phyloP scores from a whole-genome alignment of 1,140 invertebrate genomes.

The Acromyrmex heyeri region DNA sequence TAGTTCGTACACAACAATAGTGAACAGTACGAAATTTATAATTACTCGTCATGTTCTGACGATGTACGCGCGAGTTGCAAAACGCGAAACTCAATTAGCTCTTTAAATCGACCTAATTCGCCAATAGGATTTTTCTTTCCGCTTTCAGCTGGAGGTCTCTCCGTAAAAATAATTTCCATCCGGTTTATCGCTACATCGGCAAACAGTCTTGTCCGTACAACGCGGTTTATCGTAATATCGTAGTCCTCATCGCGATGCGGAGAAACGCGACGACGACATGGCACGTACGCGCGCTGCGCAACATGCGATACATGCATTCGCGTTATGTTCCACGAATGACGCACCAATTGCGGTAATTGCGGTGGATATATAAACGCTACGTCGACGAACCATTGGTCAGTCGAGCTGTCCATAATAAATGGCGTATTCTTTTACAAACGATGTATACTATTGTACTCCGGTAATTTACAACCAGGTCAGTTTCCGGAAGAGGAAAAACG shows the following conservation, averaged over 20 bases:
- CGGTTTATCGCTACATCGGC: not conserved
- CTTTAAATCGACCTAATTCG: conserved; percentile 39
- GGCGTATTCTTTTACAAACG: conserved; percentile 51
- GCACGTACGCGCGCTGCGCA: conserved; percentile 9
- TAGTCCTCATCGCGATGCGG: not conserved
- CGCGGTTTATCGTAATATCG: conserved; percentile 20
- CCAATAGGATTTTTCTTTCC: not conserved
- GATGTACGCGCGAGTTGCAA: not conserved
- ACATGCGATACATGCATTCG: not conserved
- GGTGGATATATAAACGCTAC: not conserved
- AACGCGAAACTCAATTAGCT: conserved; percentile 25
- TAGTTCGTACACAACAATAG: conserved; percentile 7
- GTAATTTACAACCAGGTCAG: conserved; percentile 40
- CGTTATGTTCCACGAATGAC: conserved; percentile 18
- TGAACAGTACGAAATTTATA: conserved; percentile 19
- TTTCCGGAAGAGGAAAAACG: not conserved
- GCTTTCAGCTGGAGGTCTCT: not conserved
- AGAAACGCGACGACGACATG: no score
- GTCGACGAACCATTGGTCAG: conserved; percentile 6
- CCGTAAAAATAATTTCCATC: conserved; percentile 27
- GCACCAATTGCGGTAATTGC: conserved; percentile 46
- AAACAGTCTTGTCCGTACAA: conserved; percentile 16
- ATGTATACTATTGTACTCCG: not conserved
- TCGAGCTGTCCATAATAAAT: conserved; percentile 54
- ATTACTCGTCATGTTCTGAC: conserved; percentile 8